phyloP scores from a whole-genome alignment of 2,113 vertebrate species.

The Hiodon alosoides region DNA sequence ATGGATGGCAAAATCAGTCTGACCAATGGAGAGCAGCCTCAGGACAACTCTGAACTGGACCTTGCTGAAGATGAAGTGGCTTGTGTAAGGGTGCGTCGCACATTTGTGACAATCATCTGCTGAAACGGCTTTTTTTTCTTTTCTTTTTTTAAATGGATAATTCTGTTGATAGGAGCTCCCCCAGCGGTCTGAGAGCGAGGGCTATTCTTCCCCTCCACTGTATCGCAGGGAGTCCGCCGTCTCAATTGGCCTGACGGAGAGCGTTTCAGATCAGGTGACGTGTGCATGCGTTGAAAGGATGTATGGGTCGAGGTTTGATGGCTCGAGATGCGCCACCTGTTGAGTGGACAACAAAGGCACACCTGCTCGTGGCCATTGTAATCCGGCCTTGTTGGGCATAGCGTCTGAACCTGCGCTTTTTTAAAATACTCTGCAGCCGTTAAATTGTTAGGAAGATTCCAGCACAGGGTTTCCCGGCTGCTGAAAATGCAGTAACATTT shows the following conservation, averaged over 20 bases:
- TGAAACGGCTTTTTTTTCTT: neutral
- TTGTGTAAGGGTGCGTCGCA: conserved; percentile 33
- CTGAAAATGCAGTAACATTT: conserved; percentile 63
- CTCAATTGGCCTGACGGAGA: conserved; percentile 43
- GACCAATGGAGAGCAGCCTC: conserved; percentile 49
- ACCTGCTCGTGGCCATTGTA: too few species aligned
- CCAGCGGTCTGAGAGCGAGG: conserved; percentile 45
- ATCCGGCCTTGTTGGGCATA: too few species aligned
- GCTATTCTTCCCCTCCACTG: conserved; percentile 53
- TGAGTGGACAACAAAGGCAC: too few species aligned
- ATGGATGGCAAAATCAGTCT: conserved; percentile 39
- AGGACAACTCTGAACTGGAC: conserved; percentile 60
- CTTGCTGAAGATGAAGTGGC: conserved; percentile 44
- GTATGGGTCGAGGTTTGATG: neutral
- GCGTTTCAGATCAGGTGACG: conserved; percentile 42
- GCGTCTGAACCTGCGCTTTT: neutral
- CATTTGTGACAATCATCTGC: too few species aligned
- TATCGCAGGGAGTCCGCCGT: conserved; percentile 50
- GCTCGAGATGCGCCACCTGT: neutral
- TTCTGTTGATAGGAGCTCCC: conserved; percentile 35
- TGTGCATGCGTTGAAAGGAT: too few species aligned
- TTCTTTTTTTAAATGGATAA: too few species aligned
- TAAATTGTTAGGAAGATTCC: neutral
- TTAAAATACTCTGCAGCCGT: neutral
- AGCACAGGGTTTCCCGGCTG: conserved; percentile 26